Evolutionary conservation across 2,113 vertebrate genomes (phyloP), one percentile per base, ranked within the genome.

Genomic region (Smithornis capensis): DNA sequence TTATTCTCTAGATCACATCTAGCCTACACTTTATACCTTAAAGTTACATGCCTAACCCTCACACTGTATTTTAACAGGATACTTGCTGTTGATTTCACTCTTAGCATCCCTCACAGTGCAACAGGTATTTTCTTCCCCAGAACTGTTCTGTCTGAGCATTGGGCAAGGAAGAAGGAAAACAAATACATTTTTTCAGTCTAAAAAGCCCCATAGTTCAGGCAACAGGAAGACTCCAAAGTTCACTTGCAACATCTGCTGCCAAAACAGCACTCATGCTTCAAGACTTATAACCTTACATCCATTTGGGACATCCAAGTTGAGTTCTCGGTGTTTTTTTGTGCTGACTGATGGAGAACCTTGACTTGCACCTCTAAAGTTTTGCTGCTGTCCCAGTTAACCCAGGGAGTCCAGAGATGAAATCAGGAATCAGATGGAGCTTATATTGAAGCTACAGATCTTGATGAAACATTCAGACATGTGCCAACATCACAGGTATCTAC

Each of bases 11-110:
- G 42, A 59, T 82, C 29, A 38, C 6, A 14, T 63, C 56, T 42
- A 82, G 29, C 53, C 67, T 45, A 45, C 4, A 17, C 9, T 87
- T 56, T 81, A 12, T 3, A 38, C 24, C 35, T 83, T 83, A 56
- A 82, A 94, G 62, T 70, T 78, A 84, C 23, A 50, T 68, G 87
- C n/a, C 38, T 87, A 77, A 33, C 19, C 27, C 35, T 53, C n/a
- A 19, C n/a, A 3, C 22, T 38, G 37, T 45, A 16, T 42, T 90
- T 93, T 84, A 70, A 37, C 5, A 2, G 2, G 69, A 31, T 18
- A 73, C 25, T 90, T 7, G 1, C 22, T 53, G 23, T 28, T 87
- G 8, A 6, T 57, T 62, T 52, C 15, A 22, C 13, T 63, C 29
- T 52, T 52, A 18, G 33, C 52, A 71, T 76, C 38, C 38, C 16